Base-by-base conservation (phyloP, 2,113 vertebrate genomes). In the Vanacampus margaritifer region DNA sequence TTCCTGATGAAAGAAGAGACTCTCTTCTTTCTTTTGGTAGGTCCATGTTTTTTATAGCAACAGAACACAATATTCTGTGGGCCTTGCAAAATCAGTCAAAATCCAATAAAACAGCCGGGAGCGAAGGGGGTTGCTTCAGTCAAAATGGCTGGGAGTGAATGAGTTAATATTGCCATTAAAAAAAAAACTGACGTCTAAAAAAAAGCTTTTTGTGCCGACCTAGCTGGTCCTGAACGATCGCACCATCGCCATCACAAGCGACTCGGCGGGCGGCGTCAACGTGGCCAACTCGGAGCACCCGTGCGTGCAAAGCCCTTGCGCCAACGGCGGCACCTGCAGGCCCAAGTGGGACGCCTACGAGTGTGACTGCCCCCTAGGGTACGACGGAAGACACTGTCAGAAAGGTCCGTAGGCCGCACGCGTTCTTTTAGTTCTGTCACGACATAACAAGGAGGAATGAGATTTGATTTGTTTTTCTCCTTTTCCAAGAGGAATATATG, bases 351-450 rank as follows among this genome's bases (percentile, higher is more conserved):
- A 98, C 46, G 74, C 76, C 58, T 99, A 98, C 0, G 94, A 96
- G 60, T 99, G 97, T 61, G 95, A 98, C 88, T 99, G 97, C 71
- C 90, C 94, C 3, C 86, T 98, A 64, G 96, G 96, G 62, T 99
- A 95, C 0, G 95, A 97, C 68, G 97, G 96, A 16, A 88, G 87
- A 21, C 94, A 95, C 65, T 99, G 96, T 79, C 95, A 96, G 79
- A 96, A 96, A 95, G 97, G 97, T 99, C 91, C 68, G 2, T 21
- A 21, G 9, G 23, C 1, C n/a, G 21, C n/a, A 14, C 7, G 13
- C 54, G 14, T 2, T 23, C 26, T 7, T 11, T 53, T 23, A 3
- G 6, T 3, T 17, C 48, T 2, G 48, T 19, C 8, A 51, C 24
- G 21, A n/a, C 19, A 9, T 50, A 7, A n/a, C 46, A n/a, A n/a